Percentiles rank a stretch among this genome's conserved stretches.
These are phyloP conservation scores for Callyntrura sp. DNA, from an alignment of 2,888 invertebrate genomes.

Conservation along the genomic window DNA sequence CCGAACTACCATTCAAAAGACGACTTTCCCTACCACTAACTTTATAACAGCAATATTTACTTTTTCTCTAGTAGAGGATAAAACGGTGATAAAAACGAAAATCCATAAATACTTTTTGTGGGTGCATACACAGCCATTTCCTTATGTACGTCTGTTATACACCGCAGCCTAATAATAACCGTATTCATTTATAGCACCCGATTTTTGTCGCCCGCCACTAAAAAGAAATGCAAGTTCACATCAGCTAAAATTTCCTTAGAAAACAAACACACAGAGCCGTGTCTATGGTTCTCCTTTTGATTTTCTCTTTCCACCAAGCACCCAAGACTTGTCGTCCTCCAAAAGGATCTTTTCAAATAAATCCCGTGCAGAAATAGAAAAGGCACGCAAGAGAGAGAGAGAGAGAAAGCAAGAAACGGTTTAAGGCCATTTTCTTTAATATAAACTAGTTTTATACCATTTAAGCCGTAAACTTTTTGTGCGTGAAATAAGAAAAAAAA, in stretches of 20 bases:
- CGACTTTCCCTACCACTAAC: not conserved
- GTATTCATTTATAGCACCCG: too few species aligned
- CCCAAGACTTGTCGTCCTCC: not conserved
- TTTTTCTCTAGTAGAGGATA: not conserved
- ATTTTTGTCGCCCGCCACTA: too few species aligned
- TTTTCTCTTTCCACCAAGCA: too few species aligned
- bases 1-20: not conserved
- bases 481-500: constrained; percentile 45
- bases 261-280: not conserved
- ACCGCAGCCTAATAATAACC: constrained; percentile 10
- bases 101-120: constrained; percentile 47
- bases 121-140: not conserved
- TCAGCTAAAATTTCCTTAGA: not conserved
- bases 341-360: constrained; percentile 45
- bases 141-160: not conserved
- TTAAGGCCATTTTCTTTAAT: constrained; percentile 56
- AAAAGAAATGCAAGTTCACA: constrained; percentile 69
- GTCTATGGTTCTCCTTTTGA: not conserved
- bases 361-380: constrained; percentile 38
- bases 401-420: constrained; percentile 43
- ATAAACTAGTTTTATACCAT: constrained; percentile 62
- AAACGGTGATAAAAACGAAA: constrained; percentile 9
- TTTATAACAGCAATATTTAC: constrained; percentile 7
- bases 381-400: too few species aligned
- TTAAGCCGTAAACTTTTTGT: constrained; percentile 68